Conservation (phyloP, 2,888 invertebrate genomes). For the Capitulum mitella region DNA sequence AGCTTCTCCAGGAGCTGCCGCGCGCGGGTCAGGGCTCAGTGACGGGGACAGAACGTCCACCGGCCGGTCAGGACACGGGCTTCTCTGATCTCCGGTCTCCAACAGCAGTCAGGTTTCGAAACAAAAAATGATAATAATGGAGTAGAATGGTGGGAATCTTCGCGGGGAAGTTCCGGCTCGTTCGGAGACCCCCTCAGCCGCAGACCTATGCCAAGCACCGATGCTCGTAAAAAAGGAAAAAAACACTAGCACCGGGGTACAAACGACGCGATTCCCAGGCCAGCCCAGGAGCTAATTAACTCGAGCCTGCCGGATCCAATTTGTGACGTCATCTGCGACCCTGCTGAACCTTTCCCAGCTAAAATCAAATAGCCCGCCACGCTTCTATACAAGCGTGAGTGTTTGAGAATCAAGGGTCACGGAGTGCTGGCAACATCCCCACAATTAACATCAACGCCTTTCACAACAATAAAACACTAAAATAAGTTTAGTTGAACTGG, state of each 20-base stretch:
- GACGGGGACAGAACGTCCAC: no score
- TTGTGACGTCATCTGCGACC: background rate
- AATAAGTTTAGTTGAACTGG: no score
- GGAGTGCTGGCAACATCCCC: no score
- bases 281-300: background rate
- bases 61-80: no score
- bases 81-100: background rate
- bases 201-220: background rate
- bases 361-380: no score
- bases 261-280: background rate
- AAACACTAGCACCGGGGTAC: background rate
- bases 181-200: background rate
- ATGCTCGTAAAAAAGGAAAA: background rate
- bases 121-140: background rate
- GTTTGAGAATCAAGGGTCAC: background rate
- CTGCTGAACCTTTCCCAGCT: background rate
- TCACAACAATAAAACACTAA: no score
- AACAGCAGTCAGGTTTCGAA: background rate
- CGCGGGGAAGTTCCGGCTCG: background rate
- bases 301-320: background rate
- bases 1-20: conserved; percentile 48
- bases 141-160: conserved; percentile 28
- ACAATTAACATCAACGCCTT: no score
- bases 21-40: background rate
- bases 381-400: no score